Evolutionary conservation across 1,140 invertebrate genomes (phyloP).

Genomic region (Cylas formicarius): DNA sequence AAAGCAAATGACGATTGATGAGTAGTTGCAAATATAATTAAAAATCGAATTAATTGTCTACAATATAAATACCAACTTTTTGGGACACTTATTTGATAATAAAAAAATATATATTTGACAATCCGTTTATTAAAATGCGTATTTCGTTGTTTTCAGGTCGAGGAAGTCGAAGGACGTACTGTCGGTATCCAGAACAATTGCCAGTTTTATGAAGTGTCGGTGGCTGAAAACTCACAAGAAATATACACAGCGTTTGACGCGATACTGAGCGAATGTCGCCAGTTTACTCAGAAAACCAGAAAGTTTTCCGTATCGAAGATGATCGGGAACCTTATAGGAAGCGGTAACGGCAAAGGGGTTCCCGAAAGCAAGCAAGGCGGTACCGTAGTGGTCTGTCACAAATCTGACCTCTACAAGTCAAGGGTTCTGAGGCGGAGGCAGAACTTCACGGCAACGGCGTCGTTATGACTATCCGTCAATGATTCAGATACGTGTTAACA

Average conservation of each 20-base stretch:
- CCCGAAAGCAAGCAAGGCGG: constrained; percentile 43
- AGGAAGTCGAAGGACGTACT: constrained; percentile 60
- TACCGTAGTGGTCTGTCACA: constrained; percentile 50
- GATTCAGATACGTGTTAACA: constrained; percentile 12
- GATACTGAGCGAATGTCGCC: constrained; percentile 56
- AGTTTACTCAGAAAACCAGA: constrained; percentile 48
- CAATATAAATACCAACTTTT: no score
- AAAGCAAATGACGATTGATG: neutral
- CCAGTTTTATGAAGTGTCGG: constrained; percentile 67
- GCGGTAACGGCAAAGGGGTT: constrained; percentile 38
- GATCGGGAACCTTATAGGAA: constrained; percentile 66
- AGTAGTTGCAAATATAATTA: neutral
- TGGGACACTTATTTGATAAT: no score
- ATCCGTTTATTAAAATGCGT: neutral
- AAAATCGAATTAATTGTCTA: neutral
- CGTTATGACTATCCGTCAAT: constrained; percentile 47
- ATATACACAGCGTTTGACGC: constrained; percentile 63
- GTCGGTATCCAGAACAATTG: constrained; percentile 57
- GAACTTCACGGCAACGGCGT: constrained; percentile 50
- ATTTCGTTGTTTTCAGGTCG: constrained; percentile 48
- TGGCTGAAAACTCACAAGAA: constrained; percentile 65
- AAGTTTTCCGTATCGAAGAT: constrained; percentile 74
- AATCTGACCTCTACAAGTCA: constrained; percentile 50
- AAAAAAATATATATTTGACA: neutral
- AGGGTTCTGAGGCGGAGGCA: constrained; percentile 48